A percentile compares a stretch with the other conserved stretches of the same genome.
Evolutionary conservation across 2,113 vertebrate genomes (phyloP).

Genomic region (Cynocephalus volans): DNA sequence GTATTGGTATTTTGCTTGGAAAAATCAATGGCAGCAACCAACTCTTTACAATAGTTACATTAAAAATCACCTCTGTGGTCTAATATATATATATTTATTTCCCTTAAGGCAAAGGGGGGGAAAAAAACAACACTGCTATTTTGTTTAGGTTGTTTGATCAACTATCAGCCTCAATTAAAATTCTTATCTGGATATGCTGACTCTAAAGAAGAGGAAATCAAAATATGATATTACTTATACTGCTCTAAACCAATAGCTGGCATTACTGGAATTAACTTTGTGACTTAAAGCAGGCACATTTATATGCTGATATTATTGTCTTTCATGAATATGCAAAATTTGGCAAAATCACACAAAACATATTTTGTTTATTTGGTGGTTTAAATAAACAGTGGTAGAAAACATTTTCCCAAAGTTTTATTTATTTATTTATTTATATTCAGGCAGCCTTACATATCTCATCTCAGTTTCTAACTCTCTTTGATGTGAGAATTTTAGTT

Average conservation of each 20-base stretch:
- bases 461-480: not conserved
- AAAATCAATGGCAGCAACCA: constrained; percentile 66
- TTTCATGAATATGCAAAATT: not conserved
- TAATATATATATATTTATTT: not conserved
- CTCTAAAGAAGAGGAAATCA: not conserved
- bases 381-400: not conserved
- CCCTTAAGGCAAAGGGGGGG: not conserved
- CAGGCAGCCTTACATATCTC: not conserved
- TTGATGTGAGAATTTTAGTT: not conserved
- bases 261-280: not conserved
- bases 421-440: not conserved
- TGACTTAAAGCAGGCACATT: not conserved
- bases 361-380: not conserved
- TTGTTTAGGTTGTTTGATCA: constrained; percentile 57
- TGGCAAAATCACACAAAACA: not conserved
- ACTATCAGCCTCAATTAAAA: constrained; percentile 65
- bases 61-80: constrained; percentile 59
- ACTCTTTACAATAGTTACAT: constrained; percentile 61
- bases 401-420: not conserved
- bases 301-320: not conserved
- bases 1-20: constrained; percentile 50
- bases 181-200: not conserved
- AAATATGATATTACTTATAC: not conserved
- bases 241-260: not conserved
- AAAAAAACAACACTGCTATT: not conserved